Base-by-base conservation (phyloP, 1,140 invertebrate genomes). In the Drosophila trapezifrons region DNA sequence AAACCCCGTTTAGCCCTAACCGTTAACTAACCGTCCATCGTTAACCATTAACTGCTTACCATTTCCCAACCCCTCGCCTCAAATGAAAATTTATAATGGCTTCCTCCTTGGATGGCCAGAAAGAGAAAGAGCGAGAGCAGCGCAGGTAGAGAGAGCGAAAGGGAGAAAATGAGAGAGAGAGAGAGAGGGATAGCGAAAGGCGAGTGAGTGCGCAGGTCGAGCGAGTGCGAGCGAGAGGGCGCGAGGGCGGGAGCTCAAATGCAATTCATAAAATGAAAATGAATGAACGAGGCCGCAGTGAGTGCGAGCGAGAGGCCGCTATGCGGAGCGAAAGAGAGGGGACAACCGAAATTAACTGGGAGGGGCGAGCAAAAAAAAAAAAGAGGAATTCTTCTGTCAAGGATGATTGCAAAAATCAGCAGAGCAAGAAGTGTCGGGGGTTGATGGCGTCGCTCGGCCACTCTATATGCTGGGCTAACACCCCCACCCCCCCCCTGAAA, bases 261-360 rank as follows among this genome's bases (percentile, higher is more conserved):
- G 83, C 83, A 86, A 87, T 86, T 87, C 84, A 86, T 83, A 87
- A 86, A 86, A 86, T 87, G 82, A 86, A 78, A 86, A 87, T 87
- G 75, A 85, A 85, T 85, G 75, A 69, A 75, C 64, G 58, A 71
- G 47, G 56, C 46, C 46, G 45, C 43, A 47, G 46, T 45, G 56
- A 54, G 60, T 37, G 42, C 43, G 52, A 45, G 32, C 49, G 55
- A 59, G 64, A 62, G 51, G 22, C 15, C 27, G 9, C 27, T 2
- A 45, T 10, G 9, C 32, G 8, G 51, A 12, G 49, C 15, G 43
- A 71, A 49, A 67, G 63, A 64, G 62, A 40, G 57, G 57, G 51
- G 58, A 54, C 15, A n/a, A 27, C 35, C 62, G 12, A 83, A 86
- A 86, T 86, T 86, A 86, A 86, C 79, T 87, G 83, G 83, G 83